These are phyloP conservation scores for Barnardius zonarius DNA, from an alignment of 2,113 vertebrate species.

Conservation along the genomic window DNA sequence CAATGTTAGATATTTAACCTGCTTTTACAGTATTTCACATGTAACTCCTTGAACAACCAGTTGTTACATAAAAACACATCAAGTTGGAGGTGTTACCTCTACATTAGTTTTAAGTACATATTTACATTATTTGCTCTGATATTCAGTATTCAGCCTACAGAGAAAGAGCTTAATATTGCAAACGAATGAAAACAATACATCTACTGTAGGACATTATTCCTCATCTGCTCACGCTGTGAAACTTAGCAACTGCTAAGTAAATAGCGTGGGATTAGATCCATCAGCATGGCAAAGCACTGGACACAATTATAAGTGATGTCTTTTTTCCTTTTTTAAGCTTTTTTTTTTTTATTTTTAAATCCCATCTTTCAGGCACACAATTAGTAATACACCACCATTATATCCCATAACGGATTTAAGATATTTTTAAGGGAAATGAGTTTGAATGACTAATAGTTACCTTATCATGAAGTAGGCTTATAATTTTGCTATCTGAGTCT, in stretches of 20 bases:
- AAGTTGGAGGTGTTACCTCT: neutral
- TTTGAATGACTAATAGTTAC: slow-evolving; percentile 99
- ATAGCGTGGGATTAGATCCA: neutral
- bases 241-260: neutral
- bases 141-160: neutral
- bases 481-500: slow-evolving; percentile 99
- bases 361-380: slow-evolving; percentile 67
- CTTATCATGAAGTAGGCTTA: slow-evolving; percentile 99
- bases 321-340: neutral
- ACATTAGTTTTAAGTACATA: neutral
- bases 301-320: neutral
- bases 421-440: slow-evolving; percentile 88
- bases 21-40: neutral
- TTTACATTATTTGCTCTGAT: neutral
- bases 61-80: neutral
- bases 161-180: neutral
- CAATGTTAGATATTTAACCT: neutral
- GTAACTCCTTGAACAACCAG: neutral
- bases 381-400: slow-evolving; percentile 72
- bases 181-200: neutral
- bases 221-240: neutral
- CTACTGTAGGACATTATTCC: neutral
- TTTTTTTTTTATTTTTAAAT: neutral
- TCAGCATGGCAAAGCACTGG: slow-evolving; percentile 41
- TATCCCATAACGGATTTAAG: slow-evolving; percentile 81